These are phyloP conservation scores for Tetragnatha montana DNA, from an alignment of 2,888 invertebrate genomes.

Conservation along the genomic window DNA sequence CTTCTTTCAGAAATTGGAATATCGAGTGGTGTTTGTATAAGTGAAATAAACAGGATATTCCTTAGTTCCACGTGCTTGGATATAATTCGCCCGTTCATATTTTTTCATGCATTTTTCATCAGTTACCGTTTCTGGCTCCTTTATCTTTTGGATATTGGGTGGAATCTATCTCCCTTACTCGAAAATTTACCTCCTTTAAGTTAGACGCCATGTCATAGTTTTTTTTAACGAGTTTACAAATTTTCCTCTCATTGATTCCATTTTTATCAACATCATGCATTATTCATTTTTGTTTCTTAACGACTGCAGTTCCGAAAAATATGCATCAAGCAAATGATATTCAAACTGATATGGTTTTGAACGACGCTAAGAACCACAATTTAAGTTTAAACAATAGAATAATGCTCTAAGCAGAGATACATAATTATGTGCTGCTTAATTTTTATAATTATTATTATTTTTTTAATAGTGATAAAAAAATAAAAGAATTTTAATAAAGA, in stretches of 20 bases:
- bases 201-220: background rate
- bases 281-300: slow-evolving; percentile 9
- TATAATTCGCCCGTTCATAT: slow-evolving; percentile 34
- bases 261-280: slow-evolving; percentile 18
- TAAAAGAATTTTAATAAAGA: no score
- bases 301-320: background rate
- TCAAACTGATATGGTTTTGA: background rate
- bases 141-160: background rate
- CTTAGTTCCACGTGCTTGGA: slow-evolving; percentile 12
- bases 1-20: slow-evolving; percentile 24
- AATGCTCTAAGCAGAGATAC: no score
- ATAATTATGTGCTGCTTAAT: no score
- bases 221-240: slow-evolving; percentile 15
- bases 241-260: slow-evolving; percentile 14
- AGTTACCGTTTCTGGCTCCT: slow-evolving; percentile 7
- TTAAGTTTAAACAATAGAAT: background rate
- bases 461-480: no score
- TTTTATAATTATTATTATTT: no score
- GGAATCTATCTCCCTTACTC: slow-evolving; percentile 27
- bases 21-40: slow-evolving; percentile 49
- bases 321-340: background rate
- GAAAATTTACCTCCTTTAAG: slow-evolving; percentile 1
- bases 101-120: slow-evolving; percentile 43
- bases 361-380: background rate
- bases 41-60: slow-evolving; percentile 30